Percentiles rank a stretch among this genome's conserved stretches.
phyloP scores from a whole-genome alignment of 1,140 invertebrate species.

The Spodoptera frugiperda region DNA sequence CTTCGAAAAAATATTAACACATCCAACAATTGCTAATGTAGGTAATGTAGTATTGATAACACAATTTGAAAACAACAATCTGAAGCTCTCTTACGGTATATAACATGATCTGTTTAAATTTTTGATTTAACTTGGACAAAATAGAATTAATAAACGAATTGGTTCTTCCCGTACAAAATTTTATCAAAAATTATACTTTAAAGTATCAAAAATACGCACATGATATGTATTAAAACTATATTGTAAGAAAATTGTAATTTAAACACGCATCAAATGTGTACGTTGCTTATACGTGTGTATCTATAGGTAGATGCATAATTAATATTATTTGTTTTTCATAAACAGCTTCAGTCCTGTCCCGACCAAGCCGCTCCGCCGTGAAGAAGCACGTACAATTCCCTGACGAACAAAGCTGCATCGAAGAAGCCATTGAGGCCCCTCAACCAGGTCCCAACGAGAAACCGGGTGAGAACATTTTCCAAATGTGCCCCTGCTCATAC shows the following conservation, averaged over 20 bases:
- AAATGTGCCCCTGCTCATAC: constrained; percentile 6
- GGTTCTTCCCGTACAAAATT: too few relatives aligned
- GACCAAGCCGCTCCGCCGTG: constrained; percentile 67
- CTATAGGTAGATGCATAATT: neutral
- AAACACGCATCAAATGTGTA: neutral
- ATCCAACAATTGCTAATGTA: too few relatives aligned
- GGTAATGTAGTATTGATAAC: too few relatives aligned
- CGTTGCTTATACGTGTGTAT: neutral
- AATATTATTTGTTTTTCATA: neutral
- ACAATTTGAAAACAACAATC: too few relatives aligned
- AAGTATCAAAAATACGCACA: too few relatives aligned
- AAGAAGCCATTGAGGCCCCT: constrained; percentile 64
- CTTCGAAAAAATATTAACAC: too few relatives aligned
- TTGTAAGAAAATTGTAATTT: neutral
- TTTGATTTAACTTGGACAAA: too few relatives aligned
- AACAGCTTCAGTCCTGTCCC: constrained; percentile 74
- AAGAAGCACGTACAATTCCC: constrained; percentile 84
- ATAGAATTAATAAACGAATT: too few relatives aligned
- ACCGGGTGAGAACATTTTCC: constrained; percentile 60
- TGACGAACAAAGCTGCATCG: constrained; percentile 78
- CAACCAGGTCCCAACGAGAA: constrained; percentile 61
- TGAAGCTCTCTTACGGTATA: too few relatives aligned
- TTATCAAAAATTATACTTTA: too few relatives aligned
- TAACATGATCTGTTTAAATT: too few relatives aligned
- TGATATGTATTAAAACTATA: too few relatives aligned